Evolutionary conservation across 2,888 invertebrate genomes (phyloP), one percentile per base, ranked within the genome.

Genomic region (Caenorhabditis afra): DNA sequence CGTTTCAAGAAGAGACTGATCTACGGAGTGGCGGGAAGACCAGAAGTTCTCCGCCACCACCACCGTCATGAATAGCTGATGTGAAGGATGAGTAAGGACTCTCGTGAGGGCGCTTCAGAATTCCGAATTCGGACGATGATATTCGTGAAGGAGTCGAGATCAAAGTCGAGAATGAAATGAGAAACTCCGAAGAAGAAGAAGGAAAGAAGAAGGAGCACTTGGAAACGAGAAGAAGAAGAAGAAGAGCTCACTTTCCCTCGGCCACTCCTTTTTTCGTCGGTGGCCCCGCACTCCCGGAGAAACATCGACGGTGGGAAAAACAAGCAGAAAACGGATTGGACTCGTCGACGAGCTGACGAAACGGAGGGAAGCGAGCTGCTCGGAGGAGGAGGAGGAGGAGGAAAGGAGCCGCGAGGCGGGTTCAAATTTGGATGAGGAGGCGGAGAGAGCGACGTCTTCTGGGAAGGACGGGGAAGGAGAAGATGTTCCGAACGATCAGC

Each of bases 221-320:
- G 61, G 68, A 61, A 59, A 70, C 67, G 23, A 45, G 61, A 45
- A 44, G 44, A 45, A 14, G 47, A 59, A 29, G 29, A 29, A 29
- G 44, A 45, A 14, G 47, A 41, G 41, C 41, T 66, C 55, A 20
- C 20, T 52, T 20, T 39, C 58, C 58, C 8, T 22, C 44, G 4
- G 41, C 41, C 44, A 57, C 62, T 23, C 53, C 55, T 18, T 49
- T 44, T 75, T 67, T 23, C 12, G 44, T 11, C 11, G 41, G 41
- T 41, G 41, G 41, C 2, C 41, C 14, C 41, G 7, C 29, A 29
- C 29, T 29, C 29, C 29, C 29, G n/a, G 49, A 20, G 62, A 68
- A 67, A 75, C 67, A 62, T 65, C 59, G 66, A 68, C 67, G 76
- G 66, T 67, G 66, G 76, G 68, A 77, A 70, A 68, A 77, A 64